phyloP scores from a whole-genome alignment of 92 coral and sea anemone species.

The Meandrina meandrites region DNA sequence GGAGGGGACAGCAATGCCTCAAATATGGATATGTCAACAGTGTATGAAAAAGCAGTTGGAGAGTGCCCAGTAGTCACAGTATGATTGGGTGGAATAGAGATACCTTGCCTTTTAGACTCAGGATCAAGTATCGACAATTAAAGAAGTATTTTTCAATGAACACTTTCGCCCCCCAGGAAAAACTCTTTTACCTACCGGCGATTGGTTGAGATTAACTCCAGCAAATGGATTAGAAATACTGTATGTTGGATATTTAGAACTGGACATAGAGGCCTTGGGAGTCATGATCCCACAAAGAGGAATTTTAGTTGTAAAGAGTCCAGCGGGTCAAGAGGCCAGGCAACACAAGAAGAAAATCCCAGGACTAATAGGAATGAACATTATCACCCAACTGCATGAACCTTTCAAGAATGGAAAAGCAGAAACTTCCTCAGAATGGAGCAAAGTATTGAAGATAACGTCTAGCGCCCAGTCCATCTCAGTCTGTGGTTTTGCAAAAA shows the following conservation, averaged over 20 bases:
- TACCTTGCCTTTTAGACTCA: slow-evolving; percentile 62
- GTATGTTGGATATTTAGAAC: slow-evolving; percentile 63
- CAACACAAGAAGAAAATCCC: slow-evolving; percentile 45
- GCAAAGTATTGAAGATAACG: slow-evolving; percentile 38
- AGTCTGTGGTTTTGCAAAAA: slow-evolving; percentile 56
- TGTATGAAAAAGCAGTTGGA: slow-evolving; percentile 60
- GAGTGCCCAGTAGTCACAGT: slow-evolving; percentile 58
- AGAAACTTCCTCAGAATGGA: slow-evolving; percentile 41
- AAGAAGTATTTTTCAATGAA: slow-evolving; percentile 64
- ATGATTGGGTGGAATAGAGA: slow-evolving; percentile 51
- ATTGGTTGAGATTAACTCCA: slow-evolving; percentile 64
- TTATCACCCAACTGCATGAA: slow-evolving; percentile 48
- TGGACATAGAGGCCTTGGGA: slow-evolving; percentile 66
- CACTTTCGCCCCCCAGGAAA: slow-evolving; percentile 67
- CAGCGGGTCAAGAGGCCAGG: slow-evolving; percentile 43
- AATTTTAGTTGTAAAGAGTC: slow-evolving; percentile 63
- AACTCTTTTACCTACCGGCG: slow-evolving; percentile 61
- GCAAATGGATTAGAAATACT: slow-evolving; percentile 75
- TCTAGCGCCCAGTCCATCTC: slow-evolving; percentile 25
- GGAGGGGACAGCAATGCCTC: slow-evolving; percentile 44
- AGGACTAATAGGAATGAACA: slow-evolving; percentile 77
- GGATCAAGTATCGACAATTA: slow-evolving; percentile 75
- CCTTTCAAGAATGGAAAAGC: neutral
- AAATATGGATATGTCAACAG: slow-evolving; percentile 1
- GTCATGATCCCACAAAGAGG: slow-evolving; percentile 51